phyloP scores from a whole-genome alignment of 2,797 vertebrate species.

The Psittacula derbiana region DNA sequence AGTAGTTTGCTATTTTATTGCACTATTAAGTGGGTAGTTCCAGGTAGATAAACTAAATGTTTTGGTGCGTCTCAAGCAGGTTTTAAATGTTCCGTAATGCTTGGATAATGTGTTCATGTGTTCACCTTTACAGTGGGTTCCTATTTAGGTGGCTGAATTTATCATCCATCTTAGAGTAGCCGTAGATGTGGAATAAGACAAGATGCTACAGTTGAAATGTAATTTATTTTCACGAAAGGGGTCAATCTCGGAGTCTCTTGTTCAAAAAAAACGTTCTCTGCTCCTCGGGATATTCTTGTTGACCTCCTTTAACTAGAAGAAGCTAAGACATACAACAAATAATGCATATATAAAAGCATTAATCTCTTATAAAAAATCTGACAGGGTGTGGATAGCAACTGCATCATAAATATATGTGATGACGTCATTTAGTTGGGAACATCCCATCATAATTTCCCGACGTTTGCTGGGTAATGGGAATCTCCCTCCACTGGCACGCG shows the following conservation, averaged over 20 bases:
- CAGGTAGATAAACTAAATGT: not conserved
- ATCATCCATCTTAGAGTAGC: not conserved
- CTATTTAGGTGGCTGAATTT: not conserved
- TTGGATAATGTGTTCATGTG: not conserved
- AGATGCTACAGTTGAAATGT: not conserved
- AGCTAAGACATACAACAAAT: not conserved
- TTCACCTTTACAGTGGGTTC: not conserved
- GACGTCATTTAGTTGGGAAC: not conserved
- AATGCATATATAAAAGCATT: not conserved
- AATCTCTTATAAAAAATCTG: not conserved
- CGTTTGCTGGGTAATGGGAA: not conserved
- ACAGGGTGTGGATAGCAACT: not conserved
- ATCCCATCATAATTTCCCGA: not conserved
- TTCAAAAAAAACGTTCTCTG: not conserved
- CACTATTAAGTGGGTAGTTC: not conserved
- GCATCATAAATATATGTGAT: not conserved
- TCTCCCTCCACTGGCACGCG: accelerated
- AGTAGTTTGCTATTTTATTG: not conserved
- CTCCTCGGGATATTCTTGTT: not conserved
- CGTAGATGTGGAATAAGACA: not conserved
- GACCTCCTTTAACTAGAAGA: not conserved
- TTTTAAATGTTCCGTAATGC: not conserved
- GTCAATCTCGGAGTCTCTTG: not conserved
- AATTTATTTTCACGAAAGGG: not conserved
- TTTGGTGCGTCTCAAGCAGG: not conserved